Conservation (phyloP, 2,888 invertebrate species). For the Anoncus sp. region DNA sequence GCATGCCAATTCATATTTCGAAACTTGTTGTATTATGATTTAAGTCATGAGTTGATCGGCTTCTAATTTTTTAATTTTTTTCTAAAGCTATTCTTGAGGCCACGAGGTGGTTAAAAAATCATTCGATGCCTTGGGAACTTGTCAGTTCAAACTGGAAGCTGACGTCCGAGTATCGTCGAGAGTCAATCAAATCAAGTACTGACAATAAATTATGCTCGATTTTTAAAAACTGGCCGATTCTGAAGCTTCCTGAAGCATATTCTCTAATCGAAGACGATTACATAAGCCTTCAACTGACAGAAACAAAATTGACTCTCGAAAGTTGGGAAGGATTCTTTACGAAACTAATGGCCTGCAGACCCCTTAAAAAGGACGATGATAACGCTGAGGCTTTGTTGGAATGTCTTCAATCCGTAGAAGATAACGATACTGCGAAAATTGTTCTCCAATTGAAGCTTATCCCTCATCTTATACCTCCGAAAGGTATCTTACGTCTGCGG, state of each 20-base stretch:
- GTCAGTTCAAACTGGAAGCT: constrained; percentile 13
- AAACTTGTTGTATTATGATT: background rate
- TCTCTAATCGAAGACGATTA: constrained; percentile 8
- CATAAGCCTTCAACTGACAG: background rate
- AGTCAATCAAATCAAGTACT: background rate
- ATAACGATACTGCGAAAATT: constrained; percentile 33
- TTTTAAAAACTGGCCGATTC: constrained; percentile 11
- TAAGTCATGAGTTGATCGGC: background rate
- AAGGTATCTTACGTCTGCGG: constrained; percentile 16
- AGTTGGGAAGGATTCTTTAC: constrained; percentile 3
- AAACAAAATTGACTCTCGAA: background rate
- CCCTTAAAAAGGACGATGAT: constrained; percentile 1
- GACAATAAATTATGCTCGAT: constrained; percentile 5
- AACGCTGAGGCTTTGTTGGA: constrained; percentile 6
- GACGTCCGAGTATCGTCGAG: background rate
- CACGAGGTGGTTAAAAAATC: constrained; percentile 8
- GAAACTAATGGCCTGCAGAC: background rate
- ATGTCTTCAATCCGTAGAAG: constrained; percentile 6
- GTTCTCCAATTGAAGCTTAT: constrained; percentile 34
- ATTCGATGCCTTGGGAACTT: constrained; percentile 23
- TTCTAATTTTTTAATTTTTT: constrained; percentile 7
- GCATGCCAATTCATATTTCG: background rate
- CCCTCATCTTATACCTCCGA: constrained; percentile 45
- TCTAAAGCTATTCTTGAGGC: constrained; percentile 1
- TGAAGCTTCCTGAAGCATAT: constrained; percentile 12